Percentiles rank a stretch among this genome's conserved stretches.
phyloP scores from a whole-genome alignment of 2,888 invertebrate species.

The Phyllotreta striolata region DNA sequence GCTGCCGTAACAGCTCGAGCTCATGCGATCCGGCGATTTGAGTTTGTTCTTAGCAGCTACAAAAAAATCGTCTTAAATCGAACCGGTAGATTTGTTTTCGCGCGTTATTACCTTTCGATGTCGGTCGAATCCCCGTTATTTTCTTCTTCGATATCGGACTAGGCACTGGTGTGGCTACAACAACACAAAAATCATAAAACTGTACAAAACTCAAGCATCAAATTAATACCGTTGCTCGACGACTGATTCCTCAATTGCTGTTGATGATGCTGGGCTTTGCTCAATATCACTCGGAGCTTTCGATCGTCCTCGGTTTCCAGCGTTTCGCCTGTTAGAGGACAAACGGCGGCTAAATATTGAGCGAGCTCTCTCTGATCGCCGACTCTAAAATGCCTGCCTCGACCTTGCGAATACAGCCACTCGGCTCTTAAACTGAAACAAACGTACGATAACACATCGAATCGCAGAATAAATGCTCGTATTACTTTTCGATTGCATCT shows the following conservation, averaged over 20 bases:
- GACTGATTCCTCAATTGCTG: constrained; percentile 77
- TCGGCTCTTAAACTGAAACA: constrained; percentile 83
- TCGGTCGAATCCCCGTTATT: constrained; percentile 53
- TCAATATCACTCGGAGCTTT: constrained; percentile 83
- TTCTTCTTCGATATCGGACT: constrained; percentile 60
- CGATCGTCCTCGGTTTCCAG: constrained; percentile 87
- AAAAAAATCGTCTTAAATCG: constrained; percentile 27
- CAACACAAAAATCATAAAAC: constrained; percentile 2
- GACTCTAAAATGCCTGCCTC: constrained; percentile 84
- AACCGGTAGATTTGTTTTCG: neutral
- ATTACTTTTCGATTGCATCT: constrained; percentile 87
- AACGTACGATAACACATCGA: neutral
- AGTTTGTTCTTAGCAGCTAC: constrained; percentile 61
- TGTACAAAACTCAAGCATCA: neutral
- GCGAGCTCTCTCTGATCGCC: constrained; percentile 85
- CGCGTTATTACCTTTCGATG: neutral
- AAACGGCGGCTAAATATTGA: constrained; percentile 83
- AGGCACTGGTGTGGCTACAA: constrained; percentile 57
- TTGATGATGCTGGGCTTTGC: constrained; percentile 91
- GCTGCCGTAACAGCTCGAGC: constrained; percentile 71
- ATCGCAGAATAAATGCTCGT: constrained; percentile 11
- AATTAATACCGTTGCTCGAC: constrained; percentile 40
- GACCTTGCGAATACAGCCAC: constrained; percentile 95
- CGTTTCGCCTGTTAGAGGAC: constrained; percentile 83
- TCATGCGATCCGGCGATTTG: constrained; percentile 77